Conservation (phyloP, 2,888 invertebrate genomes). For the Microplitis deprimator region DNA sequence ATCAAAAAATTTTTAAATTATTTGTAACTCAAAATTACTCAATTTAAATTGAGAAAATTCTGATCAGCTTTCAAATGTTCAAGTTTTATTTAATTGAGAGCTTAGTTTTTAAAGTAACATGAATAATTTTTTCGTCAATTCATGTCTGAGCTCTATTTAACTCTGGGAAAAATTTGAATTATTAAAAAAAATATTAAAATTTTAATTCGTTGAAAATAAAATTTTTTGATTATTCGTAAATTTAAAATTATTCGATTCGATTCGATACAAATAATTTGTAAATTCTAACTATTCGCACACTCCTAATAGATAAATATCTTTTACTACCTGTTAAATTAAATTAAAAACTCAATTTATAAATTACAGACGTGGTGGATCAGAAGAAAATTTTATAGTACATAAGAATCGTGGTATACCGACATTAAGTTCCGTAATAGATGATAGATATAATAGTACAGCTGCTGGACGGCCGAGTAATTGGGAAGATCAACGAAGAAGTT, state of each 20-base stretch:
- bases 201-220: no score
- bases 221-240: not conserved
- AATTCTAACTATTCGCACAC: no score
- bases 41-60: not conserved
- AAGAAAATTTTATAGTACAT: constrained; percentile 87
- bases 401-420: constrained; percentile 85
- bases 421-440: constrained; percentile 80
- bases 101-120: no score
- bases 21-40: no score
- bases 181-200: no score
- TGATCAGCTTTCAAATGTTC: not conserved
- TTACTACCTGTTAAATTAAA: not conserved
- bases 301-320: constrained; percentile 1
- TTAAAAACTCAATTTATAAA: constrained; percentile 6
- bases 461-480: constrained; percentile 91
- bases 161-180: no score
- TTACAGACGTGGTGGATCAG: constrained; percentile 69
- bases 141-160: no score
- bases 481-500: constrained; percentile 81
- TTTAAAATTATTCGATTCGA: not conserved
- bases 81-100: no score
- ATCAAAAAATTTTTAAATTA: no score
- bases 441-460: constrained; percentile 75
- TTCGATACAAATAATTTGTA: no score
- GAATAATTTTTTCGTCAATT: no score